Base-by-base conservation (phyloP, 2,113 vertebrate genomes). In the Larimichthys crocea region DNA sequence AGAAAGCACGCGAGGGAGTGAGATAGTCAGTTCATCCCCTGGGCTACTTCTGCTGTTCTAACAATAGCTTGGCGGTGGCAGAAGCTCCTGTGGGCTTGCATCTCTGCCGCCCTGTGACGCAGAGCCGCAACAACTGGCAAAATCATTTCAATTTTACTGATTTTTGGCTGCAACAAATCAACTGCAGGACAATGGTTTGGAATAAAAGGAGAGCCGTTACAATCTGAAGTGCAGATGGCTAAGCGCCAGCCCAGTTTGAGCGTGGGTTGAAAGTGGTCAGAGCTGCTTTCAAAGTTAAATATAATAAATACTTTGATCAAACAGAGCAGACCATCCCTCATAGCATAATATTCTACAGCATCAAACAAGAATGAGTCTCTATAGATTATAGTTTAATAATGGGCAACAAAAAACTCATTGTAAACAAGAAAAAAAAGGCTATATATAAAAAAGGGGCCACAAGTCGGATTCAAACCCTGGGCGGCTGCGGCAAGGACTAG, bases 1-100 rank as follows among this genome's bases (percentile, higher is more conserved):
- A 83, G 64, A 71, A 72, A 72, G 42, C 56, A 77, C 3, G 80
- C 42, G 42, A 69, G 74, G 83, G 73, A 87, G 64, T 52, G 73
- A 72, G 83, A 85, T 49, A 65, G 90, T 86, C 79, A 61, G 70
- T 88, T 60, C 66, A 62, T 92, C 91, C 89, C 90, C 82, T 74
- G 87, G 86, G 91, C 89, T 74, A 62, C 90, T 87, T 82, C 85
- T 86, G 82, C 88, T 75, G 81, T 87, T 92, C 92, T 91, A 93
- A 92, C 90, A 92, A 93, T 92, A 94, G 92, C 88, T 84, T 66
- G 74, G 82, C 86, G 86, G 86, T 73, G 60, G 88, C 82, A 90
- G 89, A 86, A 87, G 66, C 88, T 92, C 92, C 89, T 90, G 87
- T 69, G 89, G 89, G 86, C 73, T 85, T 61, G 84, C 80, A 79